Conservation (phyloP, 2,797 vertebrate genomes). For the Bovichtus variegatus region DNA sequence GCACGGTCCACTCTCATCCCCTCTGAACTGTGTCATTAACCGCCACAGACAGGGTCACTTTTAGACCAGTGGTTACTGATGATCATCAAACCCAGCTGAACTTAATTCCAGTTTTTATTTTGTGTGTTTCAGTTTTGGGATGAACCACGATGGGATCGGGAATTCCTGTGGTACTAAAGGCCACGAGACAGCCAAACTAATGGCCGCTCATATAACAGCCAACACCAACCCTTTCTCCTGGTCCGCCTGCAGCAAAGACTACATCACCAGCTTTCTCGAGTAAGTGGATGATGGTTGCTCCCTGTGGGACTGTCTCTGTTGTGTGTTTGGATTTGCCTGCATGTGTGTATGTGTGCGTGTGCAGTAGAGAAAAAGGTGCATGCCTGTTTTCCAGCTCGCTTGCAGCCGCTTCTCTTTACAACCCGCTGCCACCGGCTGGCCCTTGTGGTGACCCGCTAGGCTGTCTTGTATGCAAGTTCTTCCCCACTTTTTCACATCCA, state of each 20-base stretch:
- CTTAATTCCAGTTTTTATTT: slow-evolving; percentile 36
- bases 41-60: background rate
- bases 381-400: slow-evolving; percentile 51
- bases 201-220: slow-evolving; percentile 99
- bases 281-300: slow-evolving; percentile 88
- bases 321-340: background rate
- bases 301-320: slow-evolving; percentile 35
- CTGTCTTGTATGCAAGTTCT: slow-evolving; percentile 32
- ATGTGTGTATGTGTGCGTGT: slow-evolving; percentile 16
- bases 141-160: slow-evolving; percentile 99
- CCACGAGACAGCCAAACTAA: slow-evolving; percentile 98
- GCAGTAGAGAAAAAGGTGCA: slow-evolving; percentile 41
- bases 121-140: slow-evolving; percentile 93
- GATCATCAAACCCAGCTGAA: slow-evolving; percentile 3
- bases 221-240: slow-evolving; percentile 99
- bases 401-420: slow-evolving; percentile 58
- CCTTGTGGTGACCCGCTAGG: slow-evolving; percentile 60
- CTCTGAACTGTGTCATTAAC: slow-evolving; percentile 5
- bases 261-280: slow-evolving; percentile 99
- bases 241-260: slow-evolving; percentile 99
- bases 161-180: slow-evolving; percentile 98
- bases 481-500: slow-evolving; percentile 51
- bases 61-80: slow-evolving; percentile 2
- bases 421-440: slow-evolving; percentile 47
- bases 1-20: slow-evolving; percentile 17